Conservation (phyloP, 2,797 vertebrate genomes). For the Gymnoscopelus microlampas region DNA sequence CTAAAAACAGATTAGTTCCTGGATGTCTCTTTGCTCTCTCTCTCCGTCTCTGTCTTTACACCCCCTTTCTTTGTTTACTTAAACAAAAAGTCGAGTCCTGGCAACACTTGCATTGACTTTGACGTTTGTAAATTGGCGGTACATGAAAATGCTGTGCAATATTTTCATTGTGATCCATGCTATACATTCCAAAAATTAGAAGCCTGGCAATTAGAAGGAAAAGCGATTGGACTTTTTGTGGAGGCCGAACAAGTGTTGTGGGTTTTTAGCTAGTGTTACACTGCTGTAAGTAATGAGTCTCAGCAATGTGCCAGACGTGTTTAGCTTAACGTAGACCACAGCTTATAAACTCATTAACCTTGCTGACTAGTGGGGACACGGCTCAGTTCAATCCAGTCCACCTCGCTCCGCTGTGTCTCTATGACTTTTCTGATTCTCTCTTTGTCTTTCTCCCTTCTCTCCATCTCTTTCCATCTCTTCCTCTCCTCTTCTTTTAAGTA, state of each 20-base stretch:
- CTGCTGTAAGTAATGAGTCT: constrained; percentile 25
- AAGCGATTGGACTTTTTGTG: neutral
- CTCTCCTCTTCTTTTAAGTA: neutral
- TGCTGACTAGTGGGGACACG: neutral
- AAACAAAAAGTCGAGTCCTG: no score
- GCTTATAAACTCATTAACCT: constrained; percentile 50
- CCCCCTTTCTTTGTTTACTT: neutral
- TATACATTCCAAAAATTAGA: no score
- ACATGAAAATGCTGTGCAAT: no score
- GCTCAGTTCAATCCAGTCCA: neutral
- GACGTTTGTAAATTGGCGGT: no score
- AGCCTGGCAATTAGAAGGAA: no score
- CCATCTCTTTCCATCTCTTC: neutral
- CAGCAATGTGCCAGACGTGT: constrained; percentile 46
- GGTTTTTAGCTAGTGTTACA: constrained; percentile 9
- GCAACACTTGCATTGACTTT: no score
- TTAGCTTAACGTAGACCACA: constrained; percentile 35
- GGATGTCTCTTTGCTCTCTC: neutral
- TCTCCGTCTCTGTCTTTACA: neutral
- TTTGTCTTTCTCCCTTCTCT: neutral
- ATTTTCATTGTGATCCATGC: no score
- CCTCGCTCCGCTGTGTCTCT: neutral
- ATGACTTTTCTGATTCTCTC: neutral
- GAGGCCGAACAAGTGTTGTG: neutral
- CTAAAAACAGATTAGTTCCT: constrained; percentile 3